These are phyloP conservation scores for Ferdinandea cuprea DNA, from an alignment of 2,888 invertebrate genomes.

Conservation along the genomic window DNA sequence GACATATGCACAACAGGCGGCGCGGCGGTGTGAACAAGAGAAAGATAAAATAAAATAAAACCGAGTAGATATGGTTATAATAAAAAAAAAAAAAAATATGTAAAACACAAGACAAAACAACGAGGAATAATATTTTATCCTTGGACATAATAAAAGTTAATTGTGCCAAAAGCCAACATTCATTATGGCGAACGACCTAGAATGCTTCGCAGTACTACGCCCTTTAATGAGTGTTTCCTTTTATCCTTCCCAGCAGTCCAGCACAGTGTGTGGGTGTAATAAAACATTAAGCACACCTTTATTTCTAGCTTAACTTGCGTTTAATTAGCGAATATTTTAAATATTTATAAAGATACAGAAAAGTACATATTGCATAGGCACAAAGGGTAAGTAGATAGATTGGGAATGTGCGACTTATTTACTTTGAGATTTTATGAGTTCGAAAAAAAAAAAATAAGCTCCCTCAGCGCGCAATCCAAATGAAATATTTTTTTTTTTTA, in stretches of 20 bases:
- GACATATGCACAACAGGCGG: background rate
- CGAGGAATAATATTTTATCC: constrained; percentile 16
- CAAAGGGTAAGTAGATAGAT: background rate
- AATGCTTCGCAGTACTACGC: constrained; percentile 4
- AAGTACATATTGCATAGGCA: background rate
- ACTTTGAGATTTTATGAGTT: too few relatives aligned
- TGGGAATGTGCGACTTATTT: too few relatives aligned
- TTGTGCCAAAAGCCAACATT: constrained; percentile 52
- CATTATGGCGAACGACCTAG: constrained; percentile 37
- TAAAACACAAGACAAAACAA: background rate
- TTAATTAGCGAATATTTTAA: constrained; percentile 53
- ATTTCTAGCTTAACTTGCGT: constrained; percentile 19
- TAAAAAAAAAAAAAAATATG: background rate
- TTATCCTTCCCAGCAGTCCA: background rate
- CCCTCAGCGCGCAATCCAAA: background rate
- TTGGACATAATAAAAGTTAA: constrained; percentile 57
- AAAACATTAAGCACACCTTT: constrained; percentile 26
- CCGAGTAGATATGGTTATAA: too few relatives aligned
- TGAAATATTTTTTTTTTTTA: background rate
- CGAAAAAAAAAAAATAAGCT: background rate
- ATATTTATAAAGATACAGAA: background rate
- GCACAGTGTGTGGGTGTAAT: background rate
- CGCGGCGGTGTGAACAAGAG: background rate
- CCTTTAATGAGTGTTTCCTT: constrained; percentile 9
- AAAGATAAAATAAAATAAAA: background rate